Base-by-base conservation (phyloP, 2,113 vertebrate genomes). In the Gallinago undulata region DNA sequence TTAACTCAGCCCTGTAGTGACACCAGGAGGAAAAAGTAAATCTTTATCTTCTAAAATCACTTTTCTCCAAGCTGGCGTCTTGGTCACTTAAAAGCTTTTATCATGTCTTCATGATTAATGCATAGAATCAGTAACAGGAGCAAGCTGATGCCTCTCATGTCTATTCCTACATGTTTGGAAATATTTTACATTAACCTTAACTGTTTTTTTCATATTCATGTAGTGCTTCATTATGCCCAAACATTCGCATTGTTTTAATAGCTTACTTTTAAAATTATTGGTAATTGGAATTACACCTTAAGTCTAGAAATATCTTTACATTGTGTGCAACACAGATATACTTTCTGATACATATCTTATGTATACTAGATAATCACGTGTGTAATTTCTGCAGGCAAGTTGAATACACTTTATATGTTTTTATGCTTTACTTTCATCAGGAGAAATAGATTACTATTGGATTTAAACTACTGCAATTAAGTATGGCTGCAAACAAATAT, bases 11-110 rank as follows among this genome's bases (percentile, higher is more conserved):
- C 81, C 59, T 91, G 81, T 69, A 89, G 88, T 95, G 92, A 87
- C 76, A 93, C 73, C 72, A 89, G 90, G 30, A 96, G 90, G 77
- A 91, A 91, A 89, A 89, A 81, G 7, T 41, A 85, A 86, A 83
- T 63, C 84, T 77, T 68, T 81, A 48, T 88, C 28, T 80, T 87
- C n/a, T 59, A 62, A 81, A 94, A 66, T 80, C 15, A 55, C 39
- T 86, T 89, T 87, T 69, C 59, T 77, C 41, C 8, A 57, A 62
- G 27, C 33, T 33, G 41, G 51, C 33, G n/a, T 33, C 51, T 78
- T 81, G 78, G 66, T 84, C 53, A 21, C 77, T 92, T 50, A 81
- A 91, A 90, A 25, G 35, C 31, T 87, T 94, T 94, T 85, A 86
- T 93, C 30, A 22, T 81, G 37, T 74, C 74, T 84, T 83, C 48